These are phyloP conservation scores for Synanthedon vespiformis DNA, from an alignment of 2,888 invertebrate genomes.

Conservation along the genomic window DNA sequence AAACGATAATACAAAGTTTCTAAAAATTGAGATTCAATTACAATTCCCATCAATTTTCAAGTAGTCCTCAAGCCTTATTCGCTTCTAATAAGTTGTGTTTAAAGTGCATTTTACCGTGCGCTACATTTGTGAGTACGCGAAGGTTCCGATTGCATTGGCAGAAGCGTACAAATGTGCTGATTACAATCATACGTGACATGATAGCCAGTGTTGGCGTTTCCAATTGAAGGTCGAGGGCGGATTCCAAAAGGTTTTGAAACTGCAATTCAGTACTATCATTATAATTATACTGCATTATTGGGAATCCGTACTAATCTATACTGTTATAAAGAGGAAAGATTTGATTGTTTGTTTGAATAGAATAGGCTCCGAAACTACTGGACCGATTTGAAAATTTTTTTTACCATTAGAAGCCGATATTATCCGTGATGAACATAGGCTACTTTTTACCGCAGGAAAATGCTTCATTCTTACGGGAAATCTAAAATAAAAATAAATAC, in stretches of 20 bases:
- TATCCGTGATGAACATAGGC: no score
- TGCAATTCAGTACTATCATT: constrained; percentile 10
- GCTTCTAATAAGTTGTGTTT: constrained; percentile 8
- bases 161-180: constrained; percentile 25
- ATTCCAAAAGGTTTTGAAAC: constrained; percentile 21
- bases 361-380: no score
- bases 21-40: constrained; percentile 28
- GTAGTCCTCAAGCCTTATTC: constrained; percentile 10
- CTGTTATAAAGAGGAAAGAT: no score
- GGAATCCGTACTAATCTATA: no score
- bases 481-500: no score
- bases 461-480: no score
- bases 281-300: not conserved
- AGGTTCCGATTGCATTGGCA: constrained; percentile 48
- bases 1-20: constrained; percentile 12
- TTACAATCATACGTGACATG: constrained; percentile 17
- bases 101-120: constrained; percentile 18
- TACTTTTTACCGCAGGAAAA: no score
- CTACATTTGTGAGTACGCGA: constrained; percentile 14
- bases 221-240: constrained; percentile 20
- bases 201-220: constrained; percentile 22
- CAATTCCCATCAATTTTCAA: constrained; percentile 30
- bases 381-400: no score
- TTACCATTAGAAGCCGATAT: no score
- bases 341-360: no score